Percentiles rank a stretch among this genome's conserved stretches.
Evolutionary conservation across 2,888 invertebrate species (phyloP).

Genomic region (Trissolcus brochymenae): DNA sequence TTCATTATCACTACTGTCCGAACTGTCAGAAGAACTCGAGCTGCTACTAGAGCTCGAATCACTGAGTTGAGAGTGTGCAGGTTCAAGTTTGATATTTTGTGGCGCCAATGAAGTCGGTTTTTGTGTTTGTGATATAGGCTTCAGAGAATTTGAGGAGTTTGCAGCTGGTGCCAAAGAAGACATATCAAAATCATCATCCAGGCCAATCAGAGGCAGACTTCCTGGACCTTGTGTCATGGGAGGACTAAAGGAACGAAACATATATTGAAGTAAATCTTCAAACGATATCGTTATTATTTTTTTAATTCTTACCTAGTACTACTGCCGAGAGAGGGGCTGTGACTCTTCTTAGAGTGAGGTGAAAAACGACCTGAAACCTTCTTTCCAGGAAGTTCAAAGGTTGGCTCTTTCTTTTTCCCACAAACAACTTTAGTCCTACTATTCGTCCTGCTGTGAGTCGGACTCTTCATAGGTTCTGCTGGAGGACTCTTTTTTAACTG

Average conservation of each 20-base stretch:
- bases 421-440: constrained; percentile 73
- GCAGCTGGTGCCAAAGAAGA: constrained; percentile 33
- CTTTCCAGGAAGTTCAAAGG: constrained; percentile 68
- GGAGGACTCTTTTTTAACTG: constrained; percentile 64
- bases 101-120: constrained; percentile 57
- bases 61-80: constrained; percentile 66
- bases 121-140: not conserved
- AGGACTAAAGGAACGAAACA: constrained; percentile 76
- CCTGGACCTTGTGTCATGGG: constrained; percentile 71
- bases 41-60: constrained; percentile 73
- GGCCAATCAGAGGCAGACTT: constrained; percentile 78
- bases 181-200: constrained; percentile 78
- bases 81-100: constrained; percentile 53
- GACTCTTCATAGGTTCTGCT: constrained; percentile 69
- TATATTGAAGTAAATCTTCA: not conserved
- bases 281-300: not conserved
- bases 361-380: constrained; percentile 69
- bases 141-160: not conserved
- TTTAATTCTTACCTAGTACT: constrained; percentile 62
- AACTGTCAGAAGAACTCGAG: constrained; percentile 72
- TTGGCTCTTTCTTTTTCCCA: constrained; percentile 73
- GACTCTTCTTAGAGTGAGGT: constrained; percentile 62
- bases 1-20: constrained; percentile 77
- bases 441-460: constrained; percentile 70
- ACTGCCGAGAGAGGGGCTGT: constrained; percentile 65